Base-by-base conservation (phyloP, 2,113 vertebrate species). In the Mungos mungo region DNA sequence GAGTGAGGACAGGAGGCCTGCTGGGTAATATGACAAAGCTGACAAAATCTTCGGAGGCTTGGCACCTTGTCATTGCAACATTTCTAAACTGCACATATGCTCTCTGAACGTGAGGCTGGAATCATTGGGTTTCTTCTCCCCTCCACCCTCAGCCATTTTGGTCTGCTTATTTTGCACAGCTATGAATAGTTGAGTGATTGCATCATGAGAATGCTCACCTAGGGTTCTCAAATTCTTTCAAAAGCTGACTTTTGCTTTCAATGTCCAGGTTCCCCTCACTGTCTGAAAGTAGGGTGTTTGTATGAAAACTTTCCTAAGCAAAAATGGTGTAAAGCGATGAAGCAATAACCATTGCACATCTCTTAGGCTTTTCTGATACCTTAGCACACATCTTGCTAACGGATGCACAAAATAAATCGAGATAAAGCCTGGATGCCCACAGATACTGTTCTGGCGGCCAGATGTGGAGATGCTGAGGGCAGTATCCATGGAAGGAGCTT, bases 31-130 rank as follows among this genome's bases (percentile, higher is more conserved):
- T 71, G 60, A 63, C 54, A 66, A 60, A 82, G 87, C 86, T 98
- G 97, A 93, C 97, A 97, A 97, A 92, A 80, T 83, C 83, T 79
- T 50, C 54, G 79, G 88, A 85, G 72, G 0, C 83, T 94, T 97
- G 96, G 92, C 93, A 90, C 57, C 71, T 95, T 89, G 65, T 94
- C 94, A 96, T 38, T 68, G 52, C 63, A 88, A 72, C 38, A 23
- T 63, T 91, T 66, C 90, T 95, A 81, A 93, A 96, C 90, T 6
- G 74, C 90, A 60, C 87, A 71, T 85, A 94, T 88, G 92, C 14
- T 97, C 57, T 76, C 25, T 92, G 63, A 16, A 19, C 66, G 76
- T 12, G 1, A 89, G 90, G 63, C 79, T 96, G 71, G 88, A 93
- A 77, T 94, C 84, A 77, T 45, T 84, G 86, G 87, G 38, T 54